phyloP scores from a whole-genome alignment of 2,797 vertebrate species.

The Uromys caudimaculatus region DNA sequence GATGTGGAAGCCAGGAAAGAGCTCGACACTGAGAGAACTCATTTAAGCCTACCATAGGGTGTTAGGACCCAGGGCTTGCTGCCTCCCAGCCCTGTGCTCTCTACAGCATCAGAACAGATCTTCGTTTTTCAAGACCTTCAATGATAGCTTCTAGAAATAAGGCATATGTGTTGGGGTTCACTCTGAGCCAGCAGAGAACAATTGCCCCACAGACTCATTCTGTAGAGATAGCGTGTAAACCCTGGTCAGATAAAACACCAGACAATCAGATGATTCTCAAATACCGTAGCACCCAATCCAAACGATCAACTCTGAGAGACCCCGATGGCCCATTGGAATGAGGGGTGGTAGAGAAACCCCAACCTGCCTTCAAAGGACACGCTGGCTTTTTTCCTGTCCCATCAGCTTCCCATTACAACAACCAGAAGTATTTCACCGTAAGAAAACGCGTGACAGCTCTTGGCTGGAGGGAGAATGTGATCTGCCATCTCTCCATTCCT shows the following conservation, averaged over 20 bases:
- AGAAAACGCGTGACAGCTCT: background rate
- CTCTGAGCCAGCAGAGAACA: background rate
- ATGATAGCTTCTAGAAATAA: background rate
- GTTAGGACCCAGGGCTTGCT: background rate
- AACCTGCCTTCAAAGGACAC: background rate
- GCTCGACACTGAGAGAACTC: background rate
- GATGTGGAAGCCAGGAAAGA: background rate
- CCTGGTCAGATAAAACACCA: background rate
- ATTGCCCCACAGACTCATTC: background rate
- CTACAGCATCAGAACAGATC: background rate
- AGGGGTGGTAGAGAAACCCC: background rate
- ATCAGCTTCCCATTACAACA: background rate
- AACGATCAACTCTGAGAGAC: background rate
- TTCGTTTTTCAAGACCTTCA: constrained; percentile 34
- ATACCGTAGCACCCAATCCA: background rate
- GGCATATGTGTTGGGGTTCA: background rate
- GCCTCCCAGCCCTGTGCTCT: background rate
- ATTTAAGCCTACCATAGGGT: background rate
- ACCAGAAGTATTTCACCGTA: background rate
- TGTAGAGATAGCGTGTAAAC: background rate
- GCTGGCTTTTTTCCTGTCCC: background rate
- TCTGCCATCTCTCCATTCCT: background rate
- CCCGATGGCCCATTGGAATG: background rate
- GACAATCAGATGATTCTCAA: background rate
- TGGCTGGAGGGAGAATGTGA: background rate